Conservation (phyloP, 2,797 vertebrate species). For the Prionace glauca region DNA sequence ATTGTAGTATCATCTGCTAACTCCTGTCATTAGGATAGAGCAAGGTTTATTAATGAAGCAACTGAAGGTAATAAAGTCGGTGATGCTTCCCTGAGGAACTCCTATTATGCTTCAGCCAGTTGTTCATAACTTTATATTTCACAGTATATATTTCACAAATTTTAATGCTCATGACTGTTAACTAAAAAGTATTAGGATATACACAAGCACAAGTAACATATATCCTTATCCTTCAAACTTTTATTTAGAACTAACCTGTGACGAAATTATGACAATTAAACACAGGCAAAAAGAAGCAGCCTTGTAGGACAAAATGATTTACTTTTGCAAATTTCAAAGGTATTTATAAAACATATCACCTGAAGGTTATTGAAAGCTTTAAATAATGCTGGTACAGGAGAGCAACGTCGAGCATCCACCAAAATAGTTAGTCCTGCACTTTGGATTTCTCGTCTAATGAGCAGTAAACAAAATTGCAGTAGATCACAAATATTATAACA, state of each 20-base stretch:
- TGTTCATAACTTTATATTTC: not conserved
- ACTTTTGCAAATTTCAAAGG: not conserved
- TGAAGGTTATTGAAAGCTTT: constrained; percentile 67
- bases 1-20: not conserved
- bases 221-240: not conserved
- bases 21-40: not conserved
- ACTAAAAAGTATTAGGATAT: not conserved
- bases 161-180: not conserved
- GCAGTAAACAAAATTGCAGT: not conserved
- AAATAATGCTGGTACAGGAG: constrained; percentile 68
- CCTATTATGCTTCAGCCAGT: not conserved
- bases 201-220: not conserved
- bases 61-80: not conserved
- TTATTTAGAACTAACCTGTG: not conserved
- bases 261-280: not conserved
- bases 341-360: constrained; percentile 55
- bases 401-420: constrained; percentile 73
- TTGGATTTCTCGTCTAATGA: constrained; percentile 64
- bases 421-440: constrained; percentile 72
- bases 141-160: not conserved
- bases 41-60: not conserved
- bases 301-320: not conserved
- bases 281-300: not conserved
- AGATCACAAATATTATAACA: not conserved
- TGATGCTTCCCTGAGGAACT: not conserved